Evolutionary conservation across 2,888 invertebrate genomes (phyloP).

Genomic region (Dryobota labecula): DNA sequence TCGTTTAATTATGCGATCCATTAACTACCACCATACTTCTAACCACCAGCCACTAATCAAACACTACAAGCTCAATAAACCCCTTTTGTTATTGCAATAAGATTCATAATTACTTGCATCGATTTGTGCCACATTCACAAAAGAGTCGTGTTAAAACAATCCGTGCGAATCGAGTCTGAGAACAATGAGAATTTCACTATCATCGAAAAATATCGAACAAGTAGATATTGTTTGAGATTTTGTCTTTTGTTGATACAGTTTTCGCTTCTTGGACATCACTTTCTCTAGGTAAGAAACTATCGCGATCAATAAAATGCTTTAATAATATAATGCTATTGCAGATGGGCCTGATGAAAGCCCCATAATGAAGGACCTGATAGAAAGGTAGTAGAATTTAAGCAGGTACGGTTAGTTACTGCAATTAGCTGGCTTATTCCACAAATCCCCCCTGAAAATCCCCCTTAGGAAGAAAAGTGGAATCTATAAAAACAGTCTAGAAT

Average conservation of each 20-base stretch:
- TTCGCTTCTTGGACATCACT: constrained; percentile 41
- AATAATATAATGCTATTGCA: too few relatives aligned
- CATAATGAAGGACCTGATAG: too few relatives aligned
- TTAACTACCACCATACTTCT: constrained; percentile 19
- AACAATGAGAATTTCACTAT: constrained; percentile 73
- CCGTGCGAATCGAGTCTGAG: constrained; percentile 67
- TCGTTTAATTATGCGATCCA: constrained; percentile 30
- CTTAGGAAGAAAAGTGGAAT: too few relatives aligned
- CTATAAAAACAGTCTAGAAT: too few relatives aligned
- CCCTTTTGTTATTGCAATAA: fast-evolving
- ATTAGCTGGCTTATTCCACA: too few relatives aligned
- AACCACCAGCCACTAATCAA: background rate
- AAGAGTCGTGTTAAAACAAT: constrained; percentile 29
- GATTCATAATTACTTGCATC: constrained; percentile 7
- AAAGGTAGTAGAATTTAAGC: too few relatives aligned
- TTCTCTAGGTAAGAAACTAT: constrained; percentile 32
- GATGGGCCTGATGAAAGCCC: too few relatives aligned
- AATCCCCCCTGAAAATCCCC: too few relatives aligned
- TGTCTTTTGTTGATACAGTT: constrained; percentile 32
- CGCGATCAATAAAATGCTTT: background rate
- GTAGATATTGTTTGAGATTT: constrained; percentile 55
- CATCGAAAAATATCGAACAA: constrained; percentile 59
- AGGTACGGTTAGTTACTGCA: too few relatives aligned
- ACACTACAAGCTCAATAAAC: background rate
- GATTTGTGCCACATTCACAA: constrained; percentile 33